Base-by-base conservation (phyloP, 2,888 invertebrate species). In the Drosophila neonasuta region DNA sequence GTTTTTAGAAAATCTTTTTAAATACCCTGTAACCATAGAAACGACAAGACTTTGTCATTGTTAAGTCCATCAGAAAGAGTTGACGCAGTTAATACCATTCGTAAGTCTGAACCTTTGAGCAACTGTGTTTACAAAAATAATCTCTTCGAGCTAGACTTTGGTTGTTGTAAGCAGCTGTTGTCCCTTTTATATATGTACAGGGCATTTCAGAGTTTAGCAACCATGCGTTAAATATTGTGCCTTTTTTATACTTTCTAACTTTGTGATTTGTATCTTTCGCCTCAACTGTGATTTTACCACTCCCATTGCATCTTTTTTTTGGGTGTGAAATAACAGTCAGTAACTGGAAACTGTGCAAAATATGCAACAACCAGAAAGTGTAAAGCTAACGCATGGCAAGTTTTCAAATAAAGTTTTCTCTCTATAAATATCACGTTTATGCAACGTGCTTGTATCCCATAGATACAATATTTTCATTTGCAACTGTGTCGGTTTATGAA, bases 1-100 rank as follows among this genome's bases (percentile, higher is more conserved):
- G 66, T 60, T 86, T 82, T 77, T 58, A 65, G 65, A 46, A 67
- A 79, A 66, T 62, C 45, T 45, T 39, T 62, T 49, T 13, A 42
- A 42, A 39, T 45, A 24, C 41, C 29, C 51, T 44, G 50, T 20
- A 24, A 2, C n/a, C 39, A 55, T 13, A 20, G 11, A 11, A 41
- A 41, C 29, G 17, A 29, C n/a, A 49, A 13, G 34, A 56, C 10
- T 6, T 6, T 34, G 20, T 24, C 13, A 24, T 20, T 2, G 13
- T 13, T 1, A 10, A 51, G 13, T n/a, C 24, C 13, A 9, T 36
- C 20, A 15, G 1, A 29, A 51, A 32, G 30, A 32, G 42, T n/a
- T 17, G n/a, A 11, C 29, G 11, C 41, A 51, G 29, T 15, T 15
- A 41, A 52, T 34, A 15, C n/a, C 36, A 36, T 55, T 20, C 24